Percentiles rank a stretch among this genome's conserved stretches.
phyloP scores from a whole-genome alignment of 2,113 vertebrate genomes.

The Tetrao urogallus region DNA sequence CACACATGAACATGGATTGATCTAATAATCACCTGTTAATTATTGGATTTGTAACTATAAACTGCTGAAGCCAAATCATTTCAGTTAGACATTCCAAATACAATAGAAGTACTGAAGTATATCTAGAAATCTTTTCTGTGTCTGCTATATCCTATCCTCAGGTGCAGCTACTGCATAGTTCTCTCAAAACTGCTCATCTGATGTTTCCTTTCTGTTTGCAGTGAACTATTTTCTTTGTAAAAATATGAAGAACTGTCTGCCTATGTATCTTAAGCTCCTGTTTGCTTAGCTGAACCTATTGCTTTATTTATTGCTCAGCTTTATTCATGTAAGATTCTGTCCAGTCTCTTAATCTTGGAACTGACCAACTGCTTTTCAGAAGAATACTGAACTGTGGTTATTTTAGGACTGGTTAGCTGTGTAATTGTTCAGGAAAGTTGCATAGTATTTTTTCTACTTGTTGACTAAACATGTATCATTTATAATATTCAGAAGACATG shows the following conservation, averaged over 20 bases:
- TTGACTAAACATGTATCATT: background rate
- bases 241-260: background rate
- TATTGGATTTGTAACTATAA: background rate
- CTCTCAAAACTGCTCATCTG: background rate
- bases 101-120: background rate
- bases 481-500: background rate
- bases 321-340: background rate
- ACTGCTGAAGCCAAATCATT: background rate
- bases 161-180: fast-evolving
- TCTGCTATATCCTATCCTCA: background rate
- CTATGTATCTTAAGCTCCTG: background rate
- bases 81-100: background rate
- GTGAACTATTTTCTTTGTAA: background rate
- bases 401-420: background rate
- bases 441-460: background rate
- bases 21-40: background rate
- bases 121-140: background rate
- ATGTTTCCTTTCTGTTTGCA: background rate
- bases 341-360: background rate
- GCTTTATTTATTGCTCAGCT: background rate
- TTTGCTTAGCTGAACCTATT: background rate
- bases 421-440: background rate
- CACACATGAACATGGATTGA: background rate
- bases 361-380: background rate
- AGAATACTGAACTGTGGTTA: background rate